Conservation (phyloP, 2,888 invertebrate species). For the Rhagonycha fulva region DNA sequence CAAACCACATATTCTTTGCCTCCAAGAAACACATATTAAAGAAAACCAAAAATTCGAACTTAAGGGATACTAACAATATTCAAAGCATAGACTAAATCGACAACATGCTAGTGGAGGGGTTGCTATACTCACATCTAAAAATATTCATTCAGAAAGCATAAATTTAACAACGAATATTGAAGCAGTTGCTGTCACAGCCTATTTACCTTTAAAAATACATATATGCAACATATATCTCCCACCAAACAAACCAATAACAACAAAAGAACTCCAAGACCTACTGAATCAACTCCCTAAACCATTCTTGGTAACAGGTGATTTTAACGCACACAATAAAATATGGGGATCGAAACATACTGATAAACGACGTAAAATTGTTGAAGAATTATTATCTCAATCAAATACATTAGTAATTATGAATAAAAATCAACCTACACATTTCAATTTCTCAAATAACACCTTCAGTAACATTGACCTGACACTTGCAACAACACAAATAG, state of each 20-base stretch:
- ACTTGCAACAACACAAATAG: not conserved
- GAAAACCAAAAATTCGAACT: not conserved
- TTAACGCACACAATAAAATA: slow-evolving; percentile 25
- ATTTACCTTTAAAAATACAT: not conserved
- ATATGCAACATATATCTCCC: not conserved
- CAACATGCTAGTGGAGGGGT: not conserved
- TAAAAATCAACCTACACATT: not conserved
- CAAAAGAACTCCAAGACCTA: not conserved
- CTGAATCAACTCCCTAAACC: slow-evolving; percentile 16
- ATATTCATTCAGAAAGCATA: not conserved
- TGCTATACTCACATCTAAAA: not conserved
- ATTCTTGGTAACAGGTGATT: slow-evolving; percentile 24
- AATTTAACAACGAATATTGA: not conserved
- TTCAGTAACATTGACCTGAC: not conserved
- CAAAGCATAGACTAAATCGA: not conserved
- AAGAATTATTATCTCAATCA: not conserved
- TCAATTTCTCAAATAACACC: not conserved
- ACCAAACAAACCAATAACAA: not conserved
- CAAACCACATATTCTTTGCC: not conserved
- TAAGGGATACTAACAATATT: no score
- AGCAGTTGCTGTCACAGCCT: not conserved
- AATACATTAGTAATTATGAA: not conserved
- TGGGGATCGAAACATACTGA: slow-evolving; percentile 17
- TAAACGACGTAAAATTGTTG: not conserved
- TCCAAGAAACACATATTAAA: not conserved